Percentiles rank a stretch among this genome's conserved stretches.
Evolutionary conservation across 2,888 invertebrate species (phyloP).

Genomic region (Ceriagrion tenellum): DNA sequence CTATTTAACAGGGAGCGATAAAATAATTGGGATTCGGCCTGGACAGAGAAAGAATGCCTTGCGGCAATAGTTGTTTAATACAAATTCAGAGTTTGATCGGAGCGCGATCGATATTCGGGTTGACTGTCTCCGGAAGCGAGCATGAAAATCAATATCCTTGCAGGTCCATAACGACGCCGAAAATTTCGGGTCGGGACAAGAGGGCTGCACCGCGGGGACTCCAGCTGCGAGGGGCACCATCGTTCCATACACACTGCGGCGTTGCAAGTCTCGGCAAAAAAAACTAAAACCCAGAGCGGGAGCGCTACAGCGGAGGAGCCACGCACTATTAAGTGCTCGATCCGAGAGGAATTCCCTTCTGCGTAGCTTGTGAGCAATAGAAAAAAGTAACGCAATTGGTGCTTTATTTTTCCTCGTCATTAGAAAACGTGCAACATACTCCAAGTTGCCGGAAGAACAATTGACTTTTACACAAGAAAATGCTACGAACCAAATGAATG

Average conservation of each 20-base stretch:
- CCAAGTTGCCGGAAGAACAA: too few species aligned
- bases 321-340: neutral
- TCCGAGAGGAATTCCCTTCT: too few species aligned
- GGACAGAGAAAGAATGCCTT: neutral
- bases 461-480: too few species aligned
- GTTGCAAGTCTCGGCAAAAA: neutral
- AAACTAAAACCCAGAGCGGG: neutral
- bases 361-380: too few species aligned
- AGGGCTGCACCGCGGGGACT: neutral
- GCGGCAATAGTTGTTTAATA: neutral
- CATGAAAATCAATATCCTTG: neutral
- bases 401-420: too few species aligned
- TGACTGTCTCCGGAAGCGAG: neutral
- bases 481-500: too few species aligned
- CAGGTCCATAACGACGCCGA: neutral
- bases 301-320: neutral
- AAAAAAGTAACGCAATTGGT: too few species aligned
- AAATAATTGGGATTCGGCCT: too few species aligned
- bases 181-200: neutral
- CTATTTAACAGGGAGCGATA: too few species aligned
- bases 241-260: neutral
- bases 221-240: neutral
- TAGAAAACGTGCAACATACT: too few species aligned
- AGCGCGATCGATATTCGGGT: neutral
- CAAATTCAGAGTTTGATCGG: neutral